Evolutionary conservation across 2,888 invertebrate species (phyloP).

Genomic region (Trachelus stipa): DNA sequence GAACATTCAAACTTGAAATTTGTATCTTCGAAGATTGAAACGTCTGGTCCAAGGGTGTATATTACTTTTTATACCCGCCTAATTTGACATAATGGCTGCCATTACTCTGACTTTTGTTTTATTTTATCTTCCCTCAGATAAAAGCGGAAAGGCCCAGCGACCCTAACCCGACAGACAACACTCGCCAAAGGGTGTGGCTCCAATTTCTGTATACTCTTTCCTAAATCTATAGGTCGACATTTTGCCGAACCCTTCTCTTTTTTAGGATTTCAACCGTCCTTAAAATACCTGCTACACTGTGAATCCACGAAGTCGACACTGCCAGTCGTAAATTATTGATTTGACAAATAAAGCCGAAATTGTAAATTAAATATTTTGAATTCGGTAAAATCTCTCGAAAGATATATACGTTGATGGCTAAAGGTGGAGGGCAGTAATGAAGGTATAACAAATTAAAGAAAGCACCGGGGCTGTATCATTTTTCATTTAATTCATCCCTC

Average conservation of each 20-base stretch:
- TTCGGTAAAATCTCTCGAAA: neutral
- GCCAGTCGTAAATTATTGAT: neutral
- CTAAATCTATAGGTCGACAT: neutral
- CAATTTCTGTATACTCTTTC: neutral
- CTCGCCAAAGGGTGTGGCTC: constrained; percentile 15
- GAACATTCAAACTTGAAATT: constrained; percentile 5
- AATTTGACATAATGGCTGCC: constrained; percentile 44
- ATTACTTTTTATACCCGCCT: constrained; percentile 36
- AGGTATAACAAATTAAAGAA: neutral
- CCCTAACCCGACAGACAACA: neutral
- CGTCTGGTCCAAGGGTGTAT: constrained; percentile 1
- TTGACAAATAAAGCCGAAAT: neutral
- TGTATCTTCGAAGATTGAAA: constrained; percentile 7
- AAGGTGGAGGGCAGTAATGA: neutral
- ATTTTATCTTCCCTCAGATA: constrained; percentile 34
- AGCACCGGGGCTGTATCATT: constrained; percentile 12
- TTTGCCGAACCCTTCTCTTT: neutral
- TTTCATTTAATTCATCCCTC: constrained; percentile 33
- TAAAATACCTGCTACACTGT: too few species aligned
- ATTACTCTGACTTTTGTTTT: constrained; percentile 14
- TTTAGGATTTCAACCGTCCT: neutral
- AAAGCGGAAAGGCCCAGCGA: constrained; percentile 13
- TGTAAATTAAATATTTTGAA: neutral
- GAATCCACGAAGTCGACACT: neutral
- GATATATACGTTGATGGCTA: neutral